Conservation (phyloP, 2,888 invertebrate species). For the Capitulum mitella region DNA sequence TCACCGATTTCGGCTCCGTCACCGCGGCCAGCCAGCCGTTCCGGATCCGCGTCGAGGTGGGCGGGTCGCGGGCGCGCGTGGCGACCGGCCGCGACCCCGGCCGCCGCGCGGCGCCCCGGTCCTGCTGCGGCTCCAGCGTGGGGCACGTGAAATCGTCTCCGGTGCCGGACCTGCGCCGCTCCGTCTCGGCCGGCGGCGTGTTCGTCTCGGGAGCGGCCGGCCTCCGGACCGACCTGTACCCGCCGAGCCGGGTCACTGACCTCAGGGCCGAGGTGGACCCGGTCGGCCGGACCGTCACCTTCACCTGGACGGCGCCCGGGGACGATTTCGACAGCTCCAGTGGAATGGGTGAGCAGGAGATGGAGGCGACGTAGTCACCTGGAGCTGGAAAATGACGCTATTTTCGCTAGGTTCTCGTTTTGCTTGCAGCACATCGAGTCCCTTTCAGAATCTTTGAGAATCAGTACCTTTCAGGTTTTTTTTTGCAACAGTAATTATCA, state of each 20-base stretch:
- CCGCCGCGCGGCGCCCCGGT: neutral
- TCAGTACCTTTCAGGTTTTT: too few relatives aligned
- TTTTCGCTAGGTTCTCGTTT: too few relatives aligned
- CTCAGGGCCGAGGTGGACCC: conserved; percentile 47
- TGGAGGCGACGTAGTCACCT: too few relatives aligned
- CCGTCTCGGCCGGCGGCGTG: conserved; percentile 23
- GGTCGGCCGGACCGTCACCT: conserved; percentile 48
- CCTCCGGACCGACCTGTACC: conserved; percentile 42
- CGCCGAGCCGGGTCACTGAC: conserved; percentile 52
- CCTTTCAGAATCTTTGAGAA: too few relatives aligned
- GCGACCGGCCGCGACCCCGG: neutral
- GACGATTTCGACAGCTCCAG: conserved; percentile 40
- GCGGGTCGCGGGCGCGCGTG: conserved; percentile 34
- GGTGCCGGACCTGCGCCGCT: neutral
- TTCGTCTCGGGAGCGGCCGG: conserved; percentile 31
- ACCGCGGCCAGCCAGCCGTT: conserved; percentile 39
- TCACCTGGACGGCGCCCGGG: conserved; percentile 56
- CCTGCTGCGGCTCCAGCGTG: conserved; percentile 34
- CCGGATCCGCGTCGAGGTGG: conserved; percentile 28
- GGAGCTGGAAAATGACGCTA: too few relatives aligned
- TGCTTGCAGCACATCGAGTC: too few relatives aligned
- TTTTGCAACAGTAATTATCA: too few relatives aligned
- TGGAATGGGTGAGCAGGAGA: conserved; percentile 8
- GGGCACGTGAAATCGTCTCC: neutral
- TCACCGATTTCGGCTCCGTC: conserved; percentile 43